Evolutionary conservation across 2,888 invertebrate genomes (phyloP).

Genomic region (Lydus trimaculatus): DNA sequence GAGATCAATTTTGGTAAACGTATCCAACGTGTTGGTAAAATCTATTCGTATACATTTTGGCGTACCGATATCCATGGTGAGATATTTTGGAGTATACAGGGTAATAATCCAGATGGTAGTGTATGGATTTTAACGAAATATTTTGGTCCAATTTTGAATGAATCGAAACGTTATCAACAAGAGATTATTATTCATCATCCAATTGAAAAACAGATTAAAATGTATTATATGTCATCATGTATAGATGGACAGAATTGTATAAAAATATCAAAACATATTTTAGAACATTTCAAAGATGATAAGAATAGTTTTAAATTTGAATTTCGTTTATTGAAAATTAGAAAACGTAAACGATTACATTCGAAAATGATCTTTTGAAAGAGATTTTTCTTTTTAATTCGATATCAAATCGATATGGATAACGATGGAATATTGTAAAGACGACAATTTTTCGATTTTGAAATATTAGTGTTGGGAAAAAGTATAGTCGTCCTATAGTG

Average conservation of each 20-base stretch:
- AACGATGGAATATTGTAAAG: background rate
- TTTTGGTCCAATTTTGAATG: constrained; percentile 49
- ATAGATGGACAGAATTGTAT: constrained; percentile 53
- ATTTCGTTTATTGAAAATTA: constrained; percentile 51
- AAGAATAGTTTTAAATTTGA: constrained; percentile 55
- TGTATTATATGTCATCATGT: constrained; percentile 53
- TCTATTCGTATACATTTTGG: constrained; percentile 58
- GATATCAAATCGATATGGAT: too few species aligned
- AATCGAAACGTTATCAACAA: constrained; percentile 52
- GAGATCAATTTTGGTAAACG: constrained; percentile 50
- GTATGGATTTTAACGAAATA: constrained; percentile 55
- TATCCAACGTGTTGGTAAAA: constrained; percentile 52
- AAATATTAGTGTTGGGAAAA: too few species aligned
- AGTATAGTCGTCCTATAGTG: background rate
- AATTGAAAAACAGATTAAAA: constrained; percentile 53
- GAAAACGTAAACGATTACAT: constrained; percentile 16
- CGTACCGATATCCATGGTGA: constrained; percentile 54
- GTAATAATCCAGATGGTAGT: constrained; percentile 51
- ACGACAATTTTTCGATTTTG: too few species aligned
- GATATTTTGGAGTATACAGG: constrained; percentile 59
- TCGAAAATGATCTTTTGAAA: background rate
- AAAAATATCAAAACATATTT: constrained; percentile 52
- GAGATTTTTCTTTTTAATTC: too few species aligned
- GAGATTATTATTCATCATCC: constrained; percentile 55
- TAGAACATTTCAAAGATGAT: constrained; percentile 53